A percentile compares a stretch with the other conserved stretches of the same genome.
These are phyloP conservation scores for Odontophorus gujanensis DNA, from an alignment of 2,113 vertebrate genomes.

Conservation along the genomic window DNA sequence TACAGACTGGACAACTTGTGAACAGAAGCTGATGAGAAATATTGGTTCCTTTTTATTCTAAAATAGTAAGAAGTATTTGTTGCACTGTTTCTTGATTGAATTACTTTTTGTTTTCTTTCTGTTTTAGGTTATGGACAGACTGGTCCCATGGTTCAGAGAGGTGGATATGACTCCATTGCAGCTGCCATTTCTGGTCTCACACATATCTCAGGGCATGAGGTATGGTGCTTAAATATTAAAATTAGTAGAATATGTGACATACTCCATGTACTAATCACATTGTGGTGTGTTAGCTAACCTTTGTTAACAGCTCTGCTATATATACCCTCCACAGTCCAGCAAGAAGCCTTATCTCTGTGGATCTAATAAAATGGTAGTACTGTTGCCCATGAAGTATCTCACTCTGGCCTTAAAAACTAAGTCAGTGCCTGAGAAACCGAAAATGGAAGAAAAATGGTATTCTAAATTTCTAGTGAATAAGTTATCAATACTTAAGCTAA, in stretches of 20 bases:
- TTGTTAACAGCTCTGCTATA: neutral
- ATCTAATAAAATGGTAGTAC: neutral
- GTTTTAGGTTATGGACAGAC: constrained; percentile 92
- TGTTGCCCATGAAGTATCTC: neutral
- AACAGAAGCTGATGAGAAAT: neutral
- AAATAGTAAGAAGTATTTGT: neutral
- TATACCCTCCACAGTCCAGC: neutral
- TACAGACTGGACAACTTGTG: neutral
- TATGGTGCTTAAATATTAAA: constrained; percentile 44
- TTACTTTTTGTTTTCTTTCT: neutral
- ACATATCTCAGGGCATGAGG: constrained; percentile 95
- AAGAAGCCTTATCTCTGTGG: neutral
- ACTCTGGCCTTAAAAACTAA: neutral
- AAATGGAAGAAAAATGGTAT: neutral
- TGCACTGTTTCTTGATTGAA: neutral
- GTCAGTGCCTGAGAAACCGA: neutral
- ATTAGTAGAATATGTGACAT: neutral
- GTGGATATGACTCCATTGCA: constrained; percentile 92
- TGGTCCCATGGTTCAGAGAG: constrained; percentile 85
- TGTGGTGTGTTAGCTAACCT: neutral
- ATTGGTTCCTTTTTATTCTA: neutral
- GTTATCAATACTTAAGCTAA: neutral
- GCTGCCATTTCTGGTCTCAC: constrained; percentile 94
- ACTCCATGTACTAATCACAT: neutral
- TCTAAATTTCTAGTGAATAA: neutral